Evolutionary conservation across 2,888 invertebrate genomes (phyloP).

Genomic region (Crepidodera aurea): DNA sequence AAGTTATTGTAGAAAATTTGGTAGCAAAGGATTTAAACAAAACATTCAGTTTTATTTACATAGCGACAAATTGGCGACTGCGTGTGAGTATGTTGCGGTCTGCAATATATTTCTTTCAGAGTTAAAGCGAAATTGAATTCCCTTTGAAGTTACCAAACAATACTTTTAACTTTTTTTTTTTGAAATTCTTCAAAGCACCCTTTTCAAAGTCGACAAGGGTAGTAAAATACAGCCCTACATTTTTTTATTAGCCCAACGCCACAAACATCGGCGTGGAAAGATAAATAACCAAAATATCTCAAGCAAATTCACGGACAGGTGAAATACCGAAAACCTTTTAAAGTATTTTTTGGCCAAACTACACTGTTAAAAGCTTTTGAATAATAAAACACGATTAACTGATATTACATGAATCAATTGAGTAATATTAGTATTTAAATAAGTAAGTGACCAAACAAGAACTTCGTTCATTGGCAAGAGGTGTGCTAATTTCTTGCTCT

Average conservation of each 20-base stretch:
- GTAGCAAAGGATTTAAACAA: too few relatives aligned
- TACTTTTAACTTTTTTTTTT: constrained; percentile 14
- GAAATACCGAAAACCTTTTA: background rate
- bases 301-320: constrained; percentile 9
- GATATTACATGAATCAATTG: too few relatives aligned
- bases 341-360: background rate
- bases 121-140: constrained; percentile 8
- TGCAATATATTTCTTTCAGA: background rate
- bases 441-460: too few relatives aligned
- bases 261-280: constrained; percentile 1
- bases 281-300: constrained; percentile 20
- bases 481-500: too few relatives aligned
- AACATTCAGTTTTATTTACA: too few relatives aligned
- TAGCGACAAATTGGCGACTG: too few relatives aligned
- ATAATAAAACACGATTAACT: background rate
- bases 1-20: too few relatives aligned
- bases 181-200: constrained; percentile 1
- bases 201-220: constrained; percentile 12
- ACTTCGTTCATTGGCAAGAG: too few relatives aligned
- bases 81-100: too few relatives aligned
- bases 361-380: background rate
- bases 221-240: background rate
- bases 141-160: constrained; percentile 17
- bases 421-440: too few relatives aligned
- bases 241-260: background rate